Conservation (phyloP, 2,113 vertebrate genomes). For the Rana temporaria region DNA sequence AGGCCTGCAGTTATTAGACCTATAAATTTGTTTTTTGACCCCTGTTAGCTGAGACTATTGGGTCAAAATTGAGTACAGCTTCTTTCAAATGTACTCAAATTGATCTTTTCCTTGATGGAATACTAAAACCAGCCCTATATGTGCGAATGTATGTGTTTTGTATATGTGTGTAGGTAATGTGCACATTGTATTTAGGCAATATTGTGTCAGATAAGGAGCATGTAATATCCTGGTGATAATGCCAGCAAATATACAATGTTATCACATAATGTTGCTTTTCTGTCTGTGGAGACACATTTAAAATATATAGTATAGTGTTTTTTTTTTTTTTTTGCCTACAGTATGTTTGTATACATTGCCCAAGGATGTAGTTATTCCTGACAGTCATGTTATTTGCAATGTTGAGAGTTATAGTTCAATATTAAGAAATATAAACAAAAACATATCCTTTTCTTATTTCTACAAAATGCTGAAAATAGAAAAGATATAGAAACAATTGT, state of each 20-base stretch:
- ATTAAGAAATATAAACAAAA: not conserved
- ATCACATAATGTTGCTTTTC: not conserved
- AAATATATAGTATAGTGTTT: no score
- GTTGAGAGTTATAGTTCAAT: not conserved
- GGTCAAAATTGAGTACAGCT: slow-evolving; percentile 62
- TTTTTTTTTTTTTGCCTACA: not conserved
- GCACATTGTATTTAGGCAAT: not conserved
- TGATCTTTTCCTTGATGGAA: slow-evolving; percentile 62
- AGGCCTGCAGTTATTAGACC: slow-evolving; percentile 54
- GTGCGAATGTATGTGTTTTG: slow-evolving; percentile 25
- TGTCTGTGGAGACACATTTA: not conserved
- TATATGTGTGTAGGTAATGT: not conserved
- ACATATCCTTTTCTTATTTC: not conserved
- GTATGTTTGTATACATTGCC: not conserved
- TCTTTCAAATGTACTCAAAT: slow-evolving; percentile 66
- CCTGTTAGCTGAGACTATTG: slow-evolving; percentile 57
- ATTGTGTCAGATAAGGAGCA: slow-evolving; percentile 8
- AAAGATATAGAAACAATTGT: not conserved
- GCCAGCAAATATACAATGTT: not conserved
- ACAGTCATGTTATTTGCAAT: not conserved
- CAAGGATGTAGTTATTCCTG: not conserved
- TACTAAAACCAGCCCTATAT: slow-evolving; percentile 61
- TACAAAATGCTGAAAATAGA: not conserved
- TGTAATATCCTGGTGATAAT: slow-evolving; percentile 1
- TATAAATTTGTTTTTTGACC: slow-evolving; percentile 63